These are phyloP conservation scores for Sisyra terminalis DNA, from an alignment of 2,888 invertebrate species.

Conservation along the genomic window DNA sequence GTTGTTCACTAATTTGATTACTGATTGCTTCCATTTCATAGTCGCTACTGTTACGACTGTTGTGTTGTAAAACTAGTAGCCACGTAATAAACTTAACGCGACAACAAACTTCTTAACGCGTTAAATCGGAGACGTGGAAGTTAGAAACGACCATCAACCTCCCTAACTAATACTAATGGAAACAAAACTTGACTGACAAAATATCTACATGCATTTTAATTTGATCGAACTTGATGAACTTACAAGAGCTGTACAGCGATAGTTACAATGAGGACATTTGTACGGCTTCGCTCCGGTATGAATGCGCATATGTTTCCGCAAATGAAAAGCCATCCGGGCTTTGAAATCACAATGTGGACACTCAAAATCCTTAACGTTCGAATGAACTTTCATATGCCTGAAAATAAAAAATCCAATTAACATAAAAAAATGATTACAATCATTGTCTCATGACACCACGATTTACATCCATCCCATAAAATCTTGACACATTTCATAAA, in stretches of 20 bases:
- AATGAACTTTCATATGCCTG: conserved; percentile 45
- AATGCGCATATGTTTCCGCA: conserved; percentile 61
- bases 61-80: too few species aligned
- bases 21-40: too few species aligned
- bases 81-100: too few species aligned
- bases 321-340: conserved; percentile 45
- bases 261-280: conserved; percentile 67
- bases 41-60: too few species aligned
- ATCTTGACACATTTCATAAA: too few species aligned
- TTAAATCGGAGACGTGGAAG: too few species aligned
- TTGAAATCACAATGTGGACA: conserved; percentile 57
- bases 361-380: conserved; percentile 32
- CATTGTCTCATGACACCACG: too few species aligned
- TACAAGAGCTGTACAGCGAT: conserved; percentile 63
- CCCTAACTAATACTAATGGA: neutral
- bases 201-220: neutral
- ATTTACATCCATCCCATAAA: too few species aligned
- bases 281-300: conserved; percentile 76
- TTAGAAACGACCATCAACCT: too few species aligned
- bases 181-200: neutral
- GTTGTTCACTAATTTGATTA: too few species aligned
- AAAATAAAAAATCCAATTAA: conserved; percentile 16
- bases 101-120: too few species aligned
- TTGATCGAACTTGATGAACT: conserved; percentile 17
- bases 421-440: too few species aligned